These are phyloP conservation scores for Alligator sinensis DNA, from an alignment of 2,113 vertebrate species.

Conservation along the genomic window DNA sequence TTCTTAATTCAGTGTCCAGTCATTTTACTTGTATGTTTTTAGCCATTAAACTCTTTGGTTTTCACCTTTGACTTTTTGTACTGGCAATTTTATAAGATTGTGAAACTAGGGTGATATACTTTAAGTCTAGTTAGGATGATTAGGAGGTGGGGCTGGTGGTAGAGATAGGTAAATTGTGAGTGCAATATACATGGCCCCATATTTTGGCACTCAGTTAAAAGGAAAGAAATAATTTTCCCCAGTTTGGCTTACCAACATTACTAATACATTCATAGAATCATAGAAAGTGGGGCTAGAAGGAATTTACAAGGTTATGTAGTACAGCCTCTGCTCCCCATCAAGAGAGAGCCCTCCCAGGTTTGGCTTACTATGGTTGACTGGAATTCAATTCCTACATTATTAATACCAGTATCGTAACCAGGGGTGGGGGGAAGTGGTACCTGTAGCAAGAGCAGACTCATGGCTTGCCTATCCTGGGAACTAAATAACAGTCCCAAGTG, in stretches of 20 bases:
- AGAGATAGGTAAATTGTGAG: neutral
- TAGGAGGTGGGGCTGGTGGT: neutral
- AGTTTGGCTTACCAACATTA: no score
- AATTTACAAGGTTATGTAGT: no score
- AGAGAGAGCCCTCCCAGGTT: no score
- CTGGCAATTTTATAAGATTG: neutral
- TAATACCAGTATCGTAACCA: neutral
- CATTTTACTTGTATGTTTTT: neutral
- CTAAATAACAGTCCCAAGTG: no score
- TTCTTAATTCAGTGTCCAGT: neutral
- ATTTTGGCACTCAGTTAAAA: neutral
- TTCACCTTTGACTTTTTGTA: neutral
- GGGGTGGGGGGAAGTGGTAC: no score
- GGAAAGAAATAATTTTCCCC: neutral
- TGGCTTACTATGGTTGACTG: no score
- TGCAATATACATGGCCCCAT: neutral
- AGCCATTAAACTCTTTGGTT: neutral
- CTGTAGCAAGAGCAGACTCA: no score
- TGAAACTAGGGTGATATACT: neutral
- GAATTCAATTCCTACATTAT: neutral
- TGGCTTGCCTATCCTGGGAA: no score
- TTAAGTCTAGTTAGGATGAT: neutral
- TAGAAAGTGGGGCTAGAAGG: no score
- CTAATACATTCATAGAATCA: no score
- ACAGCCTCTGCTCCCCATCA: no score